These are phyloP conservation scores for Mormyrus iriodes DNA, from an alignment of 2,113 vertebrate genomes.

Conservation along the genomic window DNA sequence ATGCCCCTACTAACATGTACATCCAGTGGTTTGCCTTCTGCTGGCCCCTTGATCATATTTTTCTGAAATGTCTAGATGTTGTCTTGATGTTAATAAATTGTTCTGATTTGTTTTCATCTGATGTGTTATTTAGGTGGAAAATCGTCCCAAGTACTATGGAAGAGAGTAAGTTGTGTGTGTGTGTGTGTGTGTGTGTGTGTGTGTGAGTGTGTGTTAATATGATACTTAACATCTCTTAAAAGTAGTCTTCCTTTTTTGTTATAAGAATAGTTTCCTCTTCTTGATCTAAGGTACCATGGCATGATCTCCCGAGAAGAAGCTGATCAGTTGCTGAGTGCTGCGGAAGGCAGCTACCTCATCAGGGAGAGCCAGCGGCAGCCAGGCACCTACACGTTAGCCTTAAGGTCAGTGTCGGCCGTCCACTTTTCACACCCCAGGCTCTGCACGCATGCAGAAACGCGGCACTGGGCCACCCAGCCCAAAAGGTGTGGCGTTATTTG, in stretches of 20 bases:
- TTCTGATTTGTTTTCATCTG: constrained; percentile 24
- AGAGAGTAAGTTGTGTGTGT: constrained; percentile 84
- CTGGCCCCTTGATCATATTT: background rate
- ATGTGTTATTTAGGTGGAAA: constrained; percentile 75
- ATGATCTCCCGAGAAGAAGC: constrained; percentile 96
- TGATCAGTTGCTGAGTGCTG: constrained; percentile 86
- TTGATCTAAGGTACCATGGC: constrained; percentile 81
- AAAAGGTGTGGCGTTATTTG: too few species aligned
- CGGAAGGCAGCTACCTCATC: constrained; percentile 97
- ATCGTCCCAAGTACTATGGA: constrained; percentile 96
- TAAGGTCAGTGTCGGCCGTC: constrained; percentile 64
- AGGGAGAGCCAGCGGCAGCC: constrained; percentile 95
- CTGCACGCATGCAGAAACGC: background rate
- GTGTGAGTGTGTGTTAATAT: background rate
- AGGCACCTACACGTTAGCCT: constrained; percentile 93
- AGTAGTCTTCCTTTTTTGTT: background rate
- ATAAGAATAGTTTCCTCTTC: background rate
- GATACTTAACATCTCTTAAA: background rate
- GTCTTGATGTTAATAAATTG: background rate
- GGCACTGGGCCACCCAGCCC: too few species aligned
- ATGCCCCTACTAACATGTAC: background rate
- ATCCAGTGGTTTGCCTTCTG: background rate
- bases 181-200: constrained; percentile 41
- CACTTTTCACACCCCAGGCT: background rate
- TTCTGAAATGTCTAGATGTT: background rate